Evolutionary conservation across 2,797 vertebrate genomes (phyloP).

Genomic region (Poecilia picta): DNA sequence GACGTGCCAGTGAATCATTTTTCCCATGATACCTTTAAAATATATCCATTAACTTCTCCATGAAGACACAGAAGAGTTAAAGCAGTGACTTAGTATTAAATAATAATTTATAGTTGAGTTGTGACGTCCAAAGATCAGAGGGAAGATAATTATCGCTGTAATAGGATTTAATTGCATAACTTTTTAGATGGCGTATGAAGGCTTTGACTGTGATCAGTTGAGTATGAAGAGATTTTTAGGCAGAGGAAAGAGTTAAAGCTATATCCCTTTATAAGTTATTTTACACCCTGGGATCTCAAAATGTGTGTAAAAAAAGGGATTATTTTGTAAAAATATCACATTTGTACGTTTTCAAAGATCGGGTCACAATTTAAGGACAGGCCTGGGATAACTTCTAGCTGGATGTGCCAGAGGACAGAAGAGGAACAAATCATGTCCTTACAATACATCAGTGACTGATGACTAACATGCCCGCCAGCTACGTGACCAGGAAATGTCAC

Average conservation of each 20-base stretch:
- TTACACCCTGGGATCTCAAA: background rate
- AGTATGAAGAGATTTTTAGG: background rate
- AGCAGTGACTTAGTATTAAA: constrained; percentile 22
- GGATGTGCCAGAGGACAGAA: background rate
- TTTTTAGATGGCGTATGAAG: background rate
- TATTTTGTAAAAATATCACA: background rate
- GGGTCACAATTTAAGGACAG: background rate
- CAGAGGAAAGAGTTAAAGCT: background rate
- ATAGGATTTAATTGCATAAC: background rate
- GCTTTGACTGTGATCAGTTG: background rate
- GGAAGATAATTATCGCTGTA: background rate
- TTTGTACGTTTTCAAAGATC: background rate
- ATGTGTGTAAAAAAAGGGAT: background rate
- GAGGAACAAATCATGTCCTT: background rate
- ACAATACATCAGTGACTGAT: background rate
- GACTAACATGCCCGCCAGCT: background rate
- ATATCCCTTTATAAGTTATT: background rate
- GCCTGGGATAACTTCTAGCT: background rate
- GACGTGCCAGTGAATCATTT: background rate
- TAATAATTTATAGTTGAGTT: constrained; percentile 8
- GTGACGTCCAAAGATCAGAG: background rate
- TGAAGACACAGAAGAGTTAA: background rate
- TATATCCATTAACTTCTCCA: background rate
- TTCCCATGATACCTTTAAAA: background rate
- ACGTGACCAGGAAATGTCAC: background rate